Conservation (phyloP, 2,113 vertebrate genomes). For the Dipodomys merriami region DNA sequence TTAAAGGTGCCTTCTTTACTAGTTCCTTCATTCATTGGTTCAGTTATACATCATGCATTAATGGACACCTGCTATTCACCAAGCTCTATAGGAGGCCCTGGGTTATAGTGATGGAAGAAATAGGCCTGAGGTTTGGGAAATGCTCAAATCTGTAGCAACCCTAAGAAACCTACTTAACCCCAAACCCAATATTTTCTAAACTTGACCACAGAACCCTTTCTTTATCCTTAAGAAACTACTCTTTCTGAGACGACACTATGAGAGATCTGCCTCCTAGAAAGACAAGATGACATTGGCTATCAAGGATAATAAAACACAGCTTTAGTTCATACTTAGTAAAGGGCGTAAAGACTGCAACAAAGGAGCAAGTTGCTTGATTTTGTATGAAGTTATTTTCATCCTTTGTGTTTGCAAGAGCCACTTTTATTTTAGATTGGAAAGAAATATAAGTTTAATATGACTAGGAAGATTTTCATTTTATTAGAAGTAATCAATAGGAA, state of each 20-base stretch:
- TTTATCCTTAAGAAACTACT: background rate
- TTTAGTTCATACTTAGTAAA: constrained; percentile 2
- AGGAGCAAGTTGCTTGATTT: background rate
- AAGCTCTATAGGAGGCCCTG: background rate
- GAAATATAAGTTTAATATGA: constrained; percentile 68
- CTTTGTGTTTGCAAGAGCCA: constrained; percentile 65
- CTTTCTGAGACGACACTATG: background rate
- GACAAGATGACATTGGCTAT: background rate
- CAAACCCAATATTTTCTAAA: background rate
- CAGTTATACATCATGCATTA: background rate
- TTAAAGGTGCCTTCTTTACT: background rate
- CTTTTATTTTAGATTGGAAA: constrained; percentile 63
- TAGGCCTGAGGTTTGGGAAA: background rate
- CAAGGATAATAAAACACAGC: background rate
- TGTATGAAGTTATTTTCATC: constrained; percentile 55
- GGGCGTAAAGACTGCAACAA: background rate
- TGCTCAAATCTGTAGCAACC: background rate
- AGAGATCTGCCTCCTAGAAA: background rate
- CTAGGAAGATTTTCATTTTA: constrained; percentile 65
- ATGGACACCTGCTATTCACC: background rate
- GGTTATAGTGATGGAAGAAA: background rate
- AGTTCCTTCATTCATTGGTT: constrained; percentile 1
- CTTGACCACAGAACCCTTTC: background rate
- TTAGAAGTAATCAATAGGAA: constrained; percentile 68
- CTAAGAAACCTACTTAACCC: background rate